Conservation (phyloP, 2,888 invertebrate genomes). For the Entomobrya multifasciata region DNA sequence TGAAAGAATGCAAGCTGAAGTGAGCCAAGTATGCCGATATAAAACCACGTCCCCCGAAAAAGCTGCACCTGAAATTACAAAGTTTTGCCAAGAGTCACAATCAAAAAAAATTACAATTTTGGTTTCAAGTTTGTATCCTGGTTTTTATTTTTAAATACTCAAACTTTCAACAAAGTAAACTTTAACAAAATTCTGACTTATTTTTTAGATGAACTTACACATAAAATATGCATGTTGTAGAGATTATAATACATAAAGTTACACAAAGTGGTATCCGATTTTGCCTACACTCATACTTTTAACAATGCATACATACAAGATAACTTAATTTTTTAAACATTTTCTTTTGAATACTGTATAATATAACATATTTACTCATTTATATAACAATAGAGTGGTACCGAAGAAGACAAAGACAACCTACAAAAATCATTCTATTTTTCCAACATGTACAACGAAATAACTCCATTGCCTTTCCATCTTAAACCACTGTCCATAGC, state of each 20-base stretch:
- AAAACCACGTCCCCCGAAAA: too few species aligned
- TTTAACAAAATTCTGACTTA: conserved; percentile 56
- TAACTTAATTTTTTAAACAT: conserved; percentile 2
- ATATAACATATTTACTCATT: background rate
- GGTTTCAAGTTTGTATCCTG: conserved; percentile 49
- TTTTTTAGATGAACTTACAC: too few species aligned
- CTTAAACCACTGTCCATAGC: background rate
- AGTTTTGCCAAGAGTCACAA: too few species aligned
- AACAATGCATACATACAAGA: conserved; percentile 37
- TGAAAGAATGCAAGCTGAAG: too few species aligned
- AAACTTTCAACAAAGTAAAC: conserved; percentile 64
- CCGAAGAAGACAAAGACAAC: background rate
- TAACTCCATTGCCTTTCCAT: background rate
- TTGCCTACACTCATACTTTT: background rate
- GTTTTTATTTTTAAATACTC: conserved; percentile 60
- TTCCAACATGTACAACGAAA: background rate
- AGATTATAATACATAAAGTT: too few species aligned
- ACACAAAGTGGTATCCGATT: conserved; percentile 9
- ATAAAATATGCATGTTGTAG: background rate
- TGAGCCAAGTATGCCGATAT: too few species aligned
- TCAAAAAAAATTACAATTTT: too few species aligned
- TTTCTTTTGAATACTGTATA: background rate
- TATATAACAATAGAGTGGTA: background rate
- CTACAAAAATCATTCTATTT: background rate
- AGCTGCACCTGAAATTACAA: too few species aligned